phyloP scores from a whole-genome alignment of 2,888 invertebrate species.

The Salpingus planirostris region DNA sequence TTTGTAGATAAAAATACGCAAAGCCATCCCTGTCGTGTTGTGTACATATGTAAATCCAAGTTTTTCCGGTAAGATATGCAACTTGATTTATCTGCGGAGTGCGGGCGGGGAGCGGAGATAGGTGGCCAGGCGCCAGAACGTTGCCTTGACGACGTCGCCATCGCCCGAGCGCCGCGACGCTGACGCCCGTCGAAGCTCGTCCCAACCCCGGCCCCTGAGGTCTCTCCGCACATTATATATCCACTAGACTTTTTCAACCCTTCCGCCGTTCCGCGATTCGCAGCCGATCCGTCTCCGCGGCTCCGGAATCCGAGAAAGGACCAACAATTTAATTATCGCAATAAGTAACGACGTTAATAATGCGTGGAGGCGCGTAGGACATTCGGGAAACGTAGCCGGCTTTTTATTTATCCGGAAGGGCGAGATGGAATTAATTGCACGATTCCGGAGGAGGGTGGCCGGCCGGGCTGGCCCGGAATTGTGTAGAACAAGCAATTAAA shows the following conservation, averaged over 20 bases:
- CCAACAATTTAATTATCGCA: neutral
- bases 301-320: too few species aligned
- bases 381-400: too few species aligned
- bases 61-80: conserved; percentile 32
- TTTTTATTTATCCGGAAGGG: too few species aligned
- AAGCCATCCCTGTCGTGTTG: conserved; percentile 29
- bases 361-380: too few species aligned
- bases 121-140: conserved; percentile 34
- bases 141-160: conserved; percentile 39
- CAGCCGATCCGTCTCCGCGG: conserved; percentile 18
- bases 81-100: conserved; percentile 32
- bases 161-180: conserved; percentile 14
- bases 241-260: conserved; percentile 16
- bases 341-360: too few species aligned
- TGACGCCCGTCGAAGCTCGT: conserved; percentile 17
- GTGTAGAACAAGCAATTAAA: too few species aligned
- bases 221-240: conserved; percentile 17
- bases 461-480: too few species aligned
- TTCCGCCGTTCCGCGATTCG: conserved; percentile 15
- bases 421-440: too few species aligned
- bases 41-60: conserved; percentile 32
- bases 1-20: conserved; percentile 24
- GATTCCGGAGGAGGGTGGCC: too few species aligned
- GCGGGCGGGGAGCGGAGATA: conserved; percentile 26
- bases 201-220: conserved; percentile 8